phyloP scores from a whole-genome alignment of 2,113 vertebrate species.

The Antigone vipio region DNA sequence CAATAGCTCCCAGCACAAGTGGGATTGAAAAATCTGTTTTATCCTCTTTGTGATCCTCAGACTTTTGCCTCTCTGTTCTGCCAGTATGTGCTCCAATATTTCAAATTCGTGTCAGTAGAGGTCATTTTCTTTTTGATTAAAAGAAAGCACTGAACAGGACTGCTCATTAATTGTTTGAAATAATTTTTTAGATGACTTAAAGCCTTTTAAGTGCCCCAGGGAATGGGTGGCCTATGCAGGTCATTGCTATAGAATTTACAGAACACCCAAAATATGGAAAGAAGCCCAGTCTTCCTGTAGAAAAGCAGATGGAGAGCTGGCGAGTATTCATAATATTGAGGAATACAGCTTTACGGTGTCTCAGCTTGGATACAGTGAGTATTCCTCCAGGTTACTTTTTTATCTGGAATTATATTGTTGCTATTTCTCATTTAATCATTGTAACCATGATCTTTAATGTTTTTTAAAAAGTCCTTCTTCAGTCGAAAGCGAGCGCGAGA shows the following conservation, averaged over 20 bases:
- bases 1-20: not conserved
- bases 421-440: not conserved
- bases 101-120: not conserved
- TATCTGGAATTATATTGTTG: not conserved
- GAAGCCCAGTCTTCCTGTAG: conserved; percentile 82
- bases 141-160: not conserved
- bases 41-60: not conserved
- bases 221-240: conserved; percentile 87
- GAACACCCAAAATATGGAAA: conserved; percentile 81
- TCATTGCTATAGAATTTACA: conserved; percentile 86
- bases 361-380: conserved; percentile 90
- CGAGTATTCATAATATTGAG: conserved; percentile 86
- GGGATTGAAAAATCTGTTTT: not conserved
- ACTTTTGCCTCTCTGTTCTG: not conserved
- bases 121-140: not conserved
- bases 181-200: conserved; percentile 68
- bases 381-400: not conserved
- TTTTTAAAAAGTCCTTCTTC: not conserved
- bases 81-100: not conserved
- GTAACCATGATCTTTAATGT: not conserved
- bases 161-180: not conserved
- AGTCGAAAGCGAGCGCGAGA: not conserved
- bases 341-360: conserved; percentile 91
- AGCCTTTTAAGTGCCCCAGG: conserved; percentile 77
- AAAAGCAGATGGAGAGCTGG: conserved; percentile 86